Conservation (phyloP, 2,113 vertebrate species). For the Catharus fuscescens region DNA sequence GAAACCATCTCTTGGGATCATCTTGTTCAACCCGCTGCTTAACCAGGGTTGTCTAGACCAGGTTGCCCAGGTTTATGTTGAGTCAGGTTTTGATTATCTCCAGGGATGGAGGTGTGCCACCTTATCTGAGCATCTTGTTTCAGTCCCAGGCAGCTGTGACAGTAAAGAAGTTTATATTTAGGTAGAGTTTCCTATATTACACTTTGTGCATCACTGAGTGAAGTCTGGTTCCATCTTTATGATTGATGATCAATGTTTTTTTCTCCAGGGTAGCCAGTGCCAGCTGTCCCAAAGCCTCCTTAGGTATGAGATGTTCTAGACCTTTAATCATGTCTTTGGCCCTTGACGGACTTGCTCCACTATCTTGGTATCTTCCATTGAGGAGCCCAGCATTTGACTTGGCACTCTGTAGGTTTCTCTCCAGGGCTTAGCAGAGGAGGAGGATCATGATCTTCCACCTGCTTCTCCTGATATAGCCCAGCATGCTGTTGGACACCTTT, state of each 20-base stretch:
- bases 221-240: neutral
- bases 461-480: neutral
- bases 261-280: neutral
- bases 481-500: neutral
- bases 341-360: neutral
- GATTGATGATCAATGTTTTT: neutral
- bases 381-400: neutral
- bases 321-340: neutral
- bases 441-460: neutral
- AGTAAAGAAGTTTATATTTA: neutral
- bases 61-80: neutral
- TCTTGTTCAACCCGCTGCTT: rapidly evolving
- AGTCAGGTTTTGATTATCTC: neutral
- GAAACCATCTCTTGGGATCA: neutral
- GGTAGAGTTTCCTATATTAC: neutral
- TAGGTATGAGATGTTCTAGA: neutral
- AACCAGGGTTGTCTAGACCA: neutral
- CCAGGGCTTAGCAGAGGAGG: neutral
- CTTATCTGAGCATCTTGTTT: neutral
- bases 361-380: rapidly evolving
- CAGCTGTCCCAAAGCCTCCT: neutral
- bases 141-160: neutral
- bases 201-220: neutral
- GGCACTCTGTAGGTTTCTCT: neutral
- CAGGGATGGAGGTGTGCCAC: neutral